Evolutionary conservation across 2,113 vertebrate genomes (phyloP).

Genomic region (Cichladusa arquata): DNA sequence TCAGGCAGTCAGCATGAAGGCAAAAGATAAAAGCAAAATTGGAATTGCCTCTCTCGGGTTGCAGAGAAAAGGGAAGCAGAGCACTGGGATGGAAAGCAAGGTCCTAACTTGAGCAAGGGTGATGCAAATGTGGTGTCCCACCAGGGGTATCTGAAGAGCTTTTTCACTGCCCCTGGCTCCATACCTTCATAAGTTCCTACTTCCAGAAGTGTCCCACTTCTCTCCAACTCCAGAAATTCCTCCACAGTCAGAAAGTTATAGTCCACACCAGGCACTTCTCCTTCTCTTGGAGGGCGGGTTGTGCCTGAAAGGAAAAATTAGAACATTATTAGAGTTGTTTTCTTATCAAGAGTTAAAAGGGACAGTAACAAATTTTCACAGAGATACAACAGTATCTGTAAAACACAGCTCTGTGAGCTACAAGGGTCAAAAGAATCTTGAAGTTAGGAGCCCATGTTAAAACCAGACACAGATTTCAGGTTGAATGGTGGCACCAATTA

Average conservation of each 20-base stretch:
- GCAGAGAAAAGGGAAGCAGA: background rate
- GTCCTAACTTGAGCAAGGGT: fast-evolving
- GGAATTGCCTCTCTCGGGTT: background rate
- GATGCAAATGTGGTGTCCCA: background rate
- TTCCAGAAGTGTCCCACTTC: constrained; percentile 93
- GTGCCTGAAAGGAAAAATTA: constrained; percentile 81
- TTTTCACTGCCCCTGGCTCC: background rate
- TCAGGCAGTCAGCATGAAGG: background rate
- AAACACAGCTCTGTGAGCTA: background rate
- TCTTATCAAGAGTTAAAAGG: background rate
- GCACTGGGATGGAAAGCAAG: background rate
- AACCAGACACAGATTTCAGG: background rate
- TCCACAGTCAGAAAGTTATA: constrained; percentile 95
- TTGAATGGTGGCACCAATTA: background rate
- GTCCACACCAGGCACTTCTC: constrained; percentile 95
- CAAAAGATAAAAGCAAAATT: background rate
- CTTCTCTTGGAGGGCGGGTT: constrained; percentile 90
- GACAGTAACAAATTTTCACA: background rate
- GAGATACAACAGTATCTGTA: background rate
- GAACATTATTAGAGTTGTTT: background rate
- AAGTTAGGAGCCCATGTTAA: background rate
- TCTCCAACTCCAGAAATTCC: constrained; percentile 91
- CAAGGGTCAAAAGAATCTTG: background rate
- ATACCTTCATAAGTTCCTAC: constrained; percentile 97
- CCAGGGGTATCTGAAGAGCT: fast-evolving